These are phyloP conservation scores for Drosophila funebris DNA, from an alignment of 1,140 invertebrate species.

Conservation along the genomic window DNA sequence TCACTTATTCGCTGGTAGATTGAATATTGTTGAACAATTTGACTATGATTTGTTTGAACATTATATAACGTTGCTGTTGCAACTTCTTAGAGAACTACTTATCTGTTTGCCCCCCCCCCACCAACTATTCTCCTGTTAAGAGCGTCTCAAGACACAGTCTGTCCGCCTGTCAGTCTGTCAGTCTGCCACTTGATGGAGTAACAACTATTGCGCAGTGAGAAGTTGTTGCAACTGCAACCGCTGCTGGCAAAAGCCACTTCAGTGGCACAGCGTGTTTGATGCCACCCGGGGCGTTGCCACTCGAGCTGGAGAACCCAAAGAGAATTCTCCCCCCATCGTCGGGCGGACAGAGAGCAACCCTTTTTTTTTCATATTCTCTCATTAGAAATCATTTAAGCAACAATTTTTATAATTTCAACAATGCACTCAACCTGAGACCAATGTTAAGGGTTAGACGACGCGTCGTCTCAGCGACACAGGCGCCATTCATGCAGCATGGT, in stretches of 20 bases:
- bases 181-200: neutral
- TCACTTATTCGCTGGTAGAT: too few species aligned
- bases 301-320: neutral
- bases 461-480: neutral
- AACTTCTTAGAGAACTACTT: too few species aligned
- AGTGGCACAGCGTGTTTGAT: conserved; percentile 16
- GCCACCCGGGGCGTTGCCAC: conserved; percentile 44
- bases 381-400: conserved; percentile 77
- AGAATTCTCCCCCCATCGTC: neutral
- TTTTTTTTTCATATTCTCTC: conserved; percentile 49
- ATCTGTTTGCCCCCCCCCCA: too few species aligned
- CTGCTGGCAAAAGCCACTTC: conserved; percentile 8
- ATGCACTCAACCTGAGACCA: conserved; percentile 26
- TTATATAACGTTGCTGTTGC: too few species aligned
- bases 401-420: conserved; percentile 61
- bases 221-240: conserved; percentile 3
- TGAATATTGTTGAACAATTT: too few species aligned
- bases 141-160: too few species aligned
- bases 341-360: conserved; percentile 23
- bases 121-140: too few species aligned
- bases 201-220: neutral
- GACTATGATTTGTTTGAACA: too few species aligned
- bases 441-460: conserved; percentile 54
- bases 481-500: conserved; percentile 41
- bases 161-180: too few species aligned